phyloP scores from a whole-genome alignment of 1,140 invertebrate genomes.

The Arctopsyche grandis region DNA sequence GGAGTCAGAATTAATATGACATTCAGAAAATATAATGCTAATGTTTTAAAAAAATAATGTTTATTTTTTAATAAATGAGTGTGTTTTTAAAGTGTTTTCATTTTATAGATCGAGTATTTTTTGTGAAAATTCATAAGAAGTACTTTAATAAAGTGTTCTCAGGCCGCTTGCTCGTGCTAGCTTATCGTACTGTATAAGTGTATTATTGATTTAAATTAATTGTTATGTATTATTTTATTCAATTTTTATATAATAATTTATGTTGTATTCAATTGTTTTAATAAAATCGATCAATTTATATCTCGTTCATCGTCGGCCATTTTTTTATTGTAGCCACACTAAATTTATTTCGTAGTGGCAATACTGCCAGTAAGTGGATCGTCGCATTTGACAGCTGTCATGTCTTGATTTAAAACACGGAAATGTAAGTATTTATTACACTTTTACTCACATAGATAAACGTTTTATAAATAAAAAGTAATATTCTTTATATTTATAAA shows the following conservation, averaged over 20 bases:
- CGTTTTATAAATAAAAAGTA: background rate
- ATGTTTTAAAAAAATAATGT: conserved; percentile 17
- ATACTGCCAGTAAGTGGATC: background rate
- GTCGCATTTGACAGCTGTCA: conserved; percentile 29
- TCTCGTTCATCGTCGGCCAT: too few species aligned
- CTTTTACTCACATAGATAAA: background rate
- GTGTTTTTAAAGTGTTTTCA: background rate
- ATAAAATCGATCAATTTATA: too few species aligned
- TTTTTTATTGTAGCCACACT: too few species aligned
- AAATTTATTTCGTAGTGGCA: background rate
- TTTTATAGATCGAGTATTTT: conserved; percentile 8
- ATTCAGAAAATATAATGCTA: conserved; percentile 66
- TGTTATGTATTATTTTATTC: too few species aligned
- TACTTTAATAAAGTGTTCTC: too few species aligned
- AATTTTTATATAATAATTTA: too few species aligned
- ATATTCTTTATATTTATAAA: too few species aligned
- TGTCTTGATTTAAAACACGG: background rate
- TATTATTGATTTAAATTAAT: too few species aligned
- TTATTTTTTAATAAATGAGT: conserved; percentile 50
- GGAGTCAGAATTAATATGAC: conserved; percentile 76
- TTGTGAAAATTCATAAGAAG: background rate
- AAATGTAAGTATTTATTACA: conserved; percentile 1
- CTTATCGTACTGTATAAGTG: too few species aligned
- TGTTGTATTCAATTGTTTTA: too few species aligned
- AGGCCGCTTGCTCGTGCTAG: too few species aligned